Conservation (phyloP, 2,797 vertebrate species). For the Rhabdophis nuchalis region DNA sequence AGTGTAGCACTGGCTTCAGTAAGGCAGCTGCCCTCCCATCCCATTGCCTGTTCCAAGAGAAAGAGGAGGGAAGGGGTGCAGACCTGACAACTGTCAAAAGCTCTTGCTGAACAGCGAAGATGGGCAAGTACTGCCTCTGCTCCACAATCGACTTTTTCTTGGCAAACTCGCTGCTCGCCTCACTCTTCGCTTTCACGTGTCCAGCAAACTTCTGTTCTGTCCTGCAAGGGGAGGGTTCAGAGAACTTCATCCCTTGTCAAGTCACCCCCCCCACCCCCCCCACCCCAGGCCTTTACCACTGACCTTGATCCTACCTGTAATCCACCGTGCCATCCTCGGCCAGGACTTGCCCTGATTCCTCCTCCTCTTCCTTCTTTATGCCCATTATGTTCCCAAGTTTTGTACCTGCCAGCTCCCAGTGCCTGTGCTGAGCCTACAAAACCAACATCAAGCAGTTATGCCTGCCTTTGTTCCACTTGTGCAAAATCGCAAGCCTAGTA, state of each 20-base stretch:
- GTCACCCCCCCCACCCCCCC: background rate
- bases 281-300: accelerated
- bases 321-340: constrained; percentile 94
- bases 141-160: constrained; percentile 93
- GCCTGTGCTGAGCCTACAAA: constrained; percentile 93
- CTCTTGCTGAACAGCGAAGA: constrained; percentile 95
- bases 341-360: constrained; percentile 78
- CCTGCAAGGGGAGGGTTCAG: constrained; percentile 68
- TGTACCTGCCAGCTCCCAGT: constrained; percentile 97
- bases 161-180: constrained; percentile 96
- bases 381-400: constrained; percentile 98
- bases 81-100: constrained; percentile 93
- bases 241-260: background rate
- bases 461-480: background rate
- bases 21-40: background rate
- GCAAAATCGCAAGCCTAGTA: background rate
- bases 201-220: constrained; percentile 97
- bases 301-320: constrained; percentile 79
- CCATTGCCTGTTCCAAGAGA: background rate
- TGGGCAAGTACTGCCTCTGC: constrained; percentile 95
- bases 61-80: background rate
- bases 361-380: constrained; percentile 91
- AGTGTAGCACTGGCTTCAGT: background rate
- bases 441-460: background rate
- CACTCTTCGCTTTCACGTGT: constrained; percentile 93